Base-by-base conservation (phyloP, 1,140 invertebrate species). In the Vanessa atalanta region DNA sequence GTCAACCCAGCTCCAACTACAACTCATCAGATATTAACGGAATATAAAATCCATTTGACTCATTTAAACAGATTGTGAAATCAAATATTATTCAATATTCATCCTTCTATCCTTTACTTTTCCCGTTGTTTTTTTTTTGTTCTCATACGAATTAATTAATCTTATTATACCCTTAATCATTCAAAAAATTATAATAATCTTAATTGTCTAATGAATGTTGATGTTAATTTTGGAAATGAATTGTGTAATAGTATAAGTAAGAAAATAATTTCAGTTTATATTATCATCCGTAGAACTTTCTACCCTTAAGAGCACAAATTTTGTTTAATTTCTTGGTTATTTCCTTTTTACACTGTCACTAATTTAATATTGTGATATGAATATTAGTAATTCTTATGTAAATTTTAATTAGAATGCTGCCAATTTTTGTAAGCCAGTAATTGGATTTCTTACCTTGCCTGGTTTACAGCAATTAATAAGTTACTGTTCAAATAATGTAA, bases 401-500 rank as follows among this genome's bases (percentile, higher is more conserved):
- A 76, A 70, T 76, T 37, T 50, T 51, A 73, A 60, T 74, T 74
- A 69, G 51, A 53, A 53, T 20, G 16, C 26, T 63, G 61, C 57
- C 67, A 65, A 68, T 73, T 73, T 75, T 67, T 55, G 15, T 55
- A 55, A 43, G 31, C 26, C 31, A 55, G 51, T 68, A 50, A 51
- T 68, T 43, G 53, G 47, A 66, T 71, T 66, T 16, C 50, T 48
- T 48, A 65, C 48, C 60, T 55, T 20, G 67, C 43, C 70, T 60
- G 14, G 23, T 26, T 26, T 60, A 72, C 53, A 71, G 57, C 65
- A 77, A 65, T 75, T 69, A 64, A 66, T 70, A 75, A 73, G 68
- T 83, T 81, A 80, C 64, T 82, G 83, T 74, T 83, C 70, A 73
- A 82, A 79, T 83, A 73, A 73, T 81, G 65, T 85, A 82, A 81